phyloP scores from a whole-genome alignment of 2,113 vertebrate species.

The Marmota monax region DNA sequence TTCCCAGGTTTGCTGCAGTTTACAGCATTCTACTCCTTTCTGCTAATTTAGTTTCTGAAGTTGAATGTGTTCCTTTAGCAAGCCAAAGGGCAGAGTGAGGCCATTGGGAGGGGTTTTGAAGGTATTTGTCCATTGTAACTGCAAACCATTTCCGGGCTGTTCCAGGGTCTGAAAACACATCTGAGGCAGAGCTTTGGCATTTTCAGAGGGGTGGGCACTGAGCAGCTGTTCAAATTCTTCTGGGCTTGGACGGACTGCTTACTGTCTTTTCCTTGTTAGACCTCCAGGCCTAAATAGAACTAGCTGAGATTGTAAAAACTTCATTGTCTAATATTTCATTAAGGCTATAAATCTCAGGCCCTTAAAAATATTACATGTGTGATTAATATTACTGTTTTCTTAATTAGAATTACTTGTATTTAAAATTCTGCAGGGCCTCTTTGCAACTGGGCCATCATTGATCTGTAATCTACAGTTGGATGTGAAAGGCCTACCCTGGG shows the following conservation, averaged over 20 bases:
- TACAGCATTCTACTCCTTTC: not conserved
- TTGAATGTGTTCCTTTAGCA: not conserved
- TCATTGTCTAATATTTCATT: not conserved
- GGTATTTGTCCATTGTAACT: not conserved
- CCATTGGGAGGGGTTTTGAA: not conserved
- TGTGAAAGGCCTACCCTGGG: not conserved
- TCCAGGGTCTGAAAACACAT: not conserved
- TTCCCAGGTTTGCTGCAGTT: not conserved
- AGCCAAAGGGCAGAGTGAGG: not conserved
- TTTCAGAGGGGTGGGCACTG: not conserved
- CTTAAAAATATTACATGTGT: constrained; percentile 17
- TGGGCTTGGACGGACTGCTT: not conserved
- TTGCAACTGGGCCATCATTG: not conserved
- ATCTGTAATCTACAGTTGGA: not conserved
- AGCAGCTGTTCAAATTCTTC: constrained; percentile 29
- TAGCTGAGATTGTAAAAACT: not conserved
- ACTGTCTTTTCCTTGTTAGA: not conserved
- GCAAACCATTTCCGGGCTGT: not conserved
- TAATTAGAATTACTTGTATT: constrained; percentile 38
- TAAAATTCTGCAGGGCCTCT: not conserved
- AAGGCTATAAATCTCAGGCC: not conserved
- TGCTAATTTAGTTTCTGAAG: not conserved
- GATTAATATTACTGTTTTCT: not conserved
- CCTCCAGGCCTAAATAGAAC: not conserved
- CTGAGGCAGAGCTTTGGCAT: not conserved